Percentiles rank a stretch among this genome's conserved stretches.
Conservation (phyloP, 1,140 invertebrate species). For the Drosophila azteca region DNA sequence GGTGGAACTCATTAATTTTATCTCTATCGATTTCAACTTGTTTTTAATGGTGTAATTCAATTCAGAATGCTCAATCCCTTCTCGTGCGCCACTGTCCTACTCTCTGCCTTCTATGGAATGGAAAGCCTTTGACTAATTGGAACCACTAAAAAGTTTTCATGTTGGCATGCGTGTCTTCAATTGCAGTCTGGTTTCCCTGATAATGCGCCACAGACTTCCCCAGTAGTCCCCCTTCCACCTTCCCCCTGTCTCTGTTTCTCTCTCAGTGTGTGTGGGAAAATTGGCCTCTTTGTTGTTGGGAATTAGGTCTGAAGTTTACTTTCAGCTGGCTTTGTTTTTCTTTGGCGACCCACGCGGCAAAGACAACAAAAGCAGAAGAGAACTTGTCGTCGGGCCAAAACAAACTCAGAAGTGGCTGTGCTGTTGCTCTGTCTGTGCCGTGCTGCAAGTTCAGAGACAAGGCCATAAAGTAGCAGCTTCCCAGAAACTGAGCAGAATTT, state of each 20-base stretch:
- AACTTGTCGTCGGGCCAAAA: conserved; percentile 15
- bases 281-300: conserved; percentile 68
- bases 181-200: conserved; percentile 29
- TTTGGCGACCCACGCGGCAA: conserved; percentile 36
- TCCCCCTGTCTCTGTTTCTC: neutral
- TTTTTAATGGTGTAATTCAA: too few species aligned
- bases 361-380: conserved; percentile 39
- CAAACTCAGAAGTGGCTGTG: conserved; percentile 33
- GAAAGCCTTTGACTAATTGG: conserved; percentile 50
- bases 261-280: conserved; percentile 60
- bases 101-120: conserved; percentile 9
- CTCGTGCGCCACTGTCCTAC: conserved; percentile 6
- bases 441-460: conserved; percentile 50
- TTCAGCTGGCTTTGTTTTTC: conserved; percentile 64
- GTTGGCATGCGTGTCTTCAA: conserved; percentile 63
- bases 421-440: neutral
- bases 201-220: conserved; percentile 13
- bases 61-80: too few species aligned
- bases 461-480: conserved; percentile 47
- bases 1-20: too few species aligned
- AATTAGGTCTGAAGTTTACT: conserved; percentile 78
- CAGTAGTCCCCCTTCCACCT: neutral
- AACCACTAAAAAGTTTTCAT: conserved; percentile 52
- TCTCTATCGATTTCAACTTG: too few species aligned
- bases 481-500: conserved; percentile 38